These are phyloP conservation scores for Stichodactyla mertensii DNA, from an alignment of 64 coral and sea anemone genomes.

Conservation along the genomic window DNA sequence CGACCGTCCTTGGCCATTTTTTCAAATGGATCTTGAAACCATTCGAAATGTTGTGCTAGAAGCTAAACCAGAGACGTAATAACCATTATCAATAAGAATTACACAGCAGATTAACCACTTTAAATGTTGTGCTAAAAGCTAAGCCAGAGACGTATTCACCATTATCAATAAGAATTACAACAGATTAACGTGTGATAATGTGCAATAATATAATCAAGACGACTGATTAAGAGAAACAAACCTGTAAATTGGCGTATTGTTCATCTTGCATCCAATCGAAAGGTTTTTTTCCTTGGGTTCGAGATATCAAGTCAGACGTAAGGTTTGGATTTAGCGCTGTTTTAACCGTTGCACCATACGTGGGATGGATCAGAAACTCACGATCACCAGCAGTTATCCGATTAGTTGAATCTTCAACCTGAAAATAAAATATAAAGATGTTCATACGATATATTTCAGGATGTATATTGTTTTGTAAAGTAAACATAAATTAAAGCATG, in stretches of 20 bases:
- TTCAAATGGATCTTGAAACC: conserved; percentile 98
- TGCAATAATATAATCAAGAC: no score
- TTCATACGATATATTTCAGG: not conserved
- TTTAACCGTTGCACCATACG: conserved; percentile 86
- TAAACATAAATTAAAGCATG: no score
- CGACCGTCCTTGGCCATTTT: conserved; percentile 96
- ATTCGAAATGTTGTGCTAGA: conserved; percentile 80
- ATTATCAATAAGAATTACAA: not conserved
- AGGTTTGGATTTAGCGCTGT: conserved; percentile 58
- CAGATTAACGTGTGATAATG: no score
- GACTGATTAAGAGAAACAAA: conserved; percentile 6
- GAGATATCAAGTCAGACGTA: conserved; percentile 47
- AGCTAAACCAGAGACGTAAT: conserved; percentile 33
- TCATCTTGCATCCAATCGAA: conserved; percentile 99
- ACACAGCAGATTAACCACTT: no score
- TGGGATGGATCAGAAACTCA: conserved; percentile 88
- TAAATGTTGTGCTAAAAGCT: conserved; percentile 84
- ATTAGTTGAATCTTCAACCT: conserved; percentile 93
- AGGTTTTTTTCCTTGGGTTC: conserved; percentile 73
- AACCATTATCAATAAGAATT: not conserved
- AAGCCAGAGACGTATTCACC: not conserved
- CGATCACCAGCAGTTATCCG: conserved; percentile 82
- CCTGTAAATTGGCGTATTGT: conserved; percentile 79
- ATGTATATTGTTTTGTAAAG: no score
- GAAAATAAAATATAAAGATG: not conserved